phyloP scores from a whole-genome alignment of 1,140 invertebrate genomes.

The Drosophila auraria region DNA sequence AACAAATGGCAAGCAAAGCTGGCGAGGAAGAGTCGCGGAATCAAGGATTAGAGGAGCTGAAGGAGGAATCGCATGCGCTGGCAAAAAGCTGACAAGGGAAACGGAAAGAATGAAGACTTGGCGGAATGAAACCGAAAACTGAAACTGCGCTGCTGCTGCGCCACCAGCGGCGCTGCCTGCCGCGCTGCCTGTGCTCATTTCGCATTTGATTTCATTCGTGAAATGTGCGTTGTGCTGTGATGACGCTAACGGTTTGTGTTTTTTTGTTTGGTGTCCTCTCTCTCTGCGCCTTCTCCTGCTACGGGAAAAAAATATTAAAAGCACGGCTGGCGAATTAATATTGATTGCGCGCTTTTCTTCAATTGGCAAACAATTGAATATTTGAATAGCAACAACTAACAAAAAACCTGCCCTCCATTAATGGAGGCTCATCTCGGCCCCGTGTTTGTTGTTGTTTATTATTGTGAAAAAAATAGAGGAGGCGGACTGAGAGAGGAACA shows the following conservation, averaged over 20 bases:
- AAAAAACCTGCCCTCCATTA: conserved; percentile 32
- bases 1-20: conserved; percentile 31
- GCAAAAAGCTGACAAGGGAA: conserved; percentile 12
- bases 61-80: conserved; percentile 45
- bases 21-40: conserved; percentile 13
- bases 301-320: conserved; percentile 23
- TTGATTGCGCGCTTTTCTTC: conserved; percentile 69
- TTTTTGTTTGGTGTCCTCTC: conserved; percentile 21
- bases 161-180: conserved; percentile 6
- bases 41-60: conserved; percentile 29
- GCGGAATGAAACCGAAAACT: conserved; percentile 38
- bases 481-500: not conserved
- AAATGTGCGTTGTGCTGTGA: conserved; percentile 78
- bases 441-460: conserved; percentile 31
- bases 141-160: conserved; percentile 39
- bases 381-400: conserved; percentile 54
- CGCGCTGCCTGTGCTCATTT: conserved; percentile 67
- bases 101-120: conserved; percentile 6
- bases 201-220: conserved; percentile 81
- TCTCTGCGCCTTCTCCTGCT: not conserved
- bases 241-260: conserved; percentile 45
- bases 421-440: conserved; percentile 11
- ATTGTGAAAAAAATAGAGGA: conserved; percentile 28
- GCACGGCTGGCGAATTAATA: conserved; percentile 63
- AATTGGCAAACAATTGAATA: conserved; percentile 79